Evolutionary conservation across 2,888 invertebrate species (phyloP), one percentile per base, ranked within the genome.

Genomic region (Dasypolia templi): DNA sequence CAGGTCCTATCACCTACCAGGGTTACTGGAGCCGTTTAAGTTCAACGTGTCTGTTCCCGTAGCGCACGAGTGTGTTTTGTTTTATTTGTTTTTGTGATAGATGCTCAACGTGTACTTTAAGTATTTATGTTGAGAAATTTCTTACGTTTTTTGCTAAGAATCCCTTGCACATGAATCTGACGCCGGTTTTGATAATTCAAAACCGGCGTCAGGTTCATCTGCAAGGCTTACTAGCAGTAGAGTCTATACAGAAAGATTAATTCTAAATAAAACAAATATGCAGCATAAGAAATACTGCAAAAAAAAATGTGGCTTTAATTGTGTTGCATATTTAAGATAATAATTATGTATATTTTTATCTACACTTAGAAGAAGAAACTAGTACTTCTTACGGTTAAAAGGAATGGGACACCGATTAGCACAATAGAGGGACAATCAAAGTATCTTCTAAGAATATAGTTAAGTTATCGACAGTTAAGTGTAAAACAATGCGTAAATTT

Each of bases 401-500:
- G 0, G 1, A 35, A 35, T 26, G 22, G 4, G 3, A 49, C 6
- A 44, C 3, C 14, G 3, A 39, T 39, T 17, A 55, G 42, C 2
- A 51, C 26, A n/a, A 51, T 53, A 69, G 19, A 51, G 12, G 39
- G 35, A 61, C 3, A 19, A 42, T 49, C n/a, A 49, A 61, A 29
- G 19, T 62, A 29, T 56, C 6, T 56, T 46, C 42, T 19, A 26
- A 32, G 22, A 53, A 46, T 19, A 32, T 17, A 5, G 11, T 73
- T 35, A 49, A 62, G 26, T 22, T 61, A 22, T n/a, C 12, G 12
- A 35, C 39, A 65, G 35, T 19, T 64, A 46, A 59, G 35, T 46
- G 42, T 29, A 44, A 68, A 71, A 81, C 55, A 72, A 75, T 75
- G 55, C 72, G 66, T 66, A 75, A 79, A 79, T 82, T 53, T 79